A percentile compares a stretch with the other conserved stretches of the same genome.
Conservation (phyloP, 2,888 invertebrate species). For the Harpalus rubripes region DNA sequence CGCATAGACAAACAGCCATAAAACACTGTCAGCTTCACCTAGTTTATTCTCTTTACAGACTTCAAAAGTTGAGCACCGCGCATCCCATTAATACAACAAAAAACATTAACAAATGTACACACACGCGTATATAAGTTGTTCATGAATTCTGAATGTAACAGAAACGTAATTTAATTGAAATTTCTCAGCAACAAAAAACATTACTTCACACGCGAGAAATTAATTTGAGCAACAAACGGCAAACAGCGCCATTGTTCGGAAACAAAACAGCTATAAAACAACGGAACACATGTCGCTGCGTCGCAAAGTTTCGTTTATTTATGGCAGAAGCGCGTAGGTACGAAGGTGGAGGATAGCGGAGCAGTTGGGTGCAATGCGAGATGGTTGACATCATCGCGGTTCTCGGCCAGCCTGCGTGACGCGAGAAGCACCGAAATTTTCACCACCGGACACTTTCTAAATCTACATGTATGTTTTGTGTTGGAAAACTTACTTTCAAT, state of each 20-base stretch:
- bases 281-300: constrained; percentile 58
- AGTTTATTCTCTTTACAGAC: constrained; percentile 20
- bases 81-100: constrained; percentile 35
- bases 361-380: neutral
- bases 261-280: constrained; percentile 65
- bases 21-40: constrained; percentile 20
- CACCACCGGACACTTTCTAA: neutral
- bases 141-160: constrained; percentile 56
- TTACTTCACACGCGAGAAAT: constrained; percentile 61
- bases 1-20: constrained; percentile 7
- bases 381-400: neutral
- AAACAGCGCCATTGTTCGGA: constrained; percentile 54
- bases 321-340: constrained; percentile 52
- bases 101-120: constrained; percentile 51
- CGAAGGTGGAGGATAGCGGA: constrained; percentile 18
- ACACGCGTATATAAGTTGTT: constrained; percentile 29
- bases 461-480: neutral
- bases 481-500: neutral
- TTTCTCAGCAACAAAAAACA: constrained; percentile 60
- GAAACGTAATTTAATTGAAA: constrained; percentile 60
- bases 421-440: neutral
- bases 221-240: constrained; percentile 61
- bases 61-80: constrained; percentile 41
- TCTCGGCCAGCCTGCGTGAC: neutral
- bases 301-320: constrained; percentile 64